A percentile compares a stretch with the other conserved stretches of the same genome.
phyloP scores from a whole-genome alignment of 2,113 vertebrate genomes.

The Phaethornis superciliosus region DNA sequence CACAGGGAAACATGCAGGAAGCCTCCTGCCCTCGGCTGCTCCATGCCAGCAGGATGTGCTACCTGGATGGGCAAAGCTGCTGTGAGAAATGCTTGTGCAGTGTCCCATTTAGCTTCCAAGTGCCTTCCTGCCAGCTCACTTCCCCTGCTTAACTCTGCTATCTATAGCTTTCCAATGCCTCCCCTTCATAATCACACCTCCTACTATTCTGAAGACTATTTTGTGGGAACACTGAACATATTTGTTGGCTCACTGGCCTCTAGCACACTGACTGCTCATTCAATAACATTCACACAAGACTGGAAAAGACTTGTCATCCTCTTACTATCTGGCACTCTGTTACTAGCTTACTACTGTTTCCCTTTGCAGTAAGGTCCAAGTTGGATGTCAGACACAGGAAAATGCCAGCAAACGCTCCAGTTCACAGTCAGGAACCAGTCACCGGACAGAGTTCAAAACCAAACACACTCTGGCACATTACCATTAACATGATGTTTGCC shows the following conservation, averaged over 20 bases:
- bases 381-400: slow-evolving; percentile 26
- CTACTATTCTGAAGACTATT: slow-evolving; percentile 54
- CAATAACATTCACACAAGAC: slow-evolving; percentile 45
- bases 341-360: slow-evolving; percentile 51
- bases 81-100: neutral
- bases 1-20: neutral
- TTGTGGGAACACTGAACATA: slow-evolving; percentile 44
- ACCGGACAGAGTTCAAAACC: slow-evolving; percentile 10
- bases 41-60: rapidly evolving
- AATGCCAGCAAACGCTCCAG: slow-evolving; percentile 30
- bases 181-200: slow-evolving; percentile 49
- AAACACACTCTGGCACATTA: neutral
- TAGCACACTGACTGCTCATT: slow-evolving; percentile 62
- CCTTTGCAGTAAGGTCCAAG: slow-evolving; percentile 25
- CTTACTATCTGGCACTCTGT: slow-evolving; percentile 31
- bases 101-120: neutral
- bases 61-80: neutral
- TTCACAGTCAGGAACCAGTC: slow-evolving; percentile 3
- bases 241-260: slow-evolving; percentile 64
- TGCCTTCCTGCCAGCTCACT: neutral
- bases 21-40: neutral
- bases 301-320: slow-evolving; percentile 67
- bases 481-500: neutral
- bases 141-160: slow-evolving; percentile 30
- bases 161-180: slow-evolving; percentile 42